Evolutionary conservation across 2,113 vertebrate genomes (phyloP), one percentile per base, ranked within the genome.

Genomic region (Mustela nigripes): DNA sequence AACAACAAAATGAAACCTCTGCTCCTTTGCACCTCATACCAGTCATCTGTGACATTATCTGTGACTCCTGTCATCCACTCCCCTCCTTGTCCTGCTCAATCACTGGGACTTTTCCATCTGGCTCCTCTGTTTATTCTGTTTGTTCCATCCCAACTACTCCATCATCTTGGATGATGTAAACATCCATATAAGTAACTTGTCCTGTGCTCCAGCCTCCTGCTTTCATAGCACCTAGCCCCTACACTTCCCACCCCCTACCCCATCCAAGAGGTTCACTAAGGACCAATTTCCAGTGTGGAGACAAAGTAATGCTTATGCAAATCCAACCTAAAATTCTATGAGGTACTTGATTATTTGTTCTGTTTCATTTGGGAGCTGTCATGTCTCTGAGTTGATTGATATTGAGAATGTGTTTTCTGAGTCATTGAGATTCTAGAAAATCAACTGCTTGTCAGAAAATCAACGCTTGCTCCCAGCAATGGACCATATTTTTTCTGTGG

Each of bases 371-470:
- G 33, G 58, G 36, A 97, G 39, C 67, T 91, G 4, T 36, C 33
- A 11, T 85, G 11, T 50, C 42, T 71, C 31, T 16, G 84, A 53
- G 14, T n/a, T 88, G 50, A 79, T 50, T 92, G 26, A 84, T 89
- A 85, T 2, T 85, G 24, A 65, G 4, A 89, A 65, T 89, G 42
- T 58, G 10, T 78, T 96, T 94, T 62, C 53, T 94, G 26, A 63
- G 14, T 83, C 11, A 65, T 60, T 65, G 62, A 74, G 36, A 96
- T 80, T 89, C 45, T 48, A 74, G 45, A 85, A 84, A 96, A 74
- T 73, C 78, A 89, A 31, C 28, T 62, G 3, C 58, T 74, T 85
- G 14, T 62, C 82, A 83, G n/a, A 84, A 76, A 67, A 76, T 33
- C 28, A 65, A 65, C 63, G 5, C 28, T 65, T 65, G 63, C 2